Evolutionary conservation across 2,797 vertebrate species (phyloP).

Genomic region (Hemibagrus guttatus): DNA sequence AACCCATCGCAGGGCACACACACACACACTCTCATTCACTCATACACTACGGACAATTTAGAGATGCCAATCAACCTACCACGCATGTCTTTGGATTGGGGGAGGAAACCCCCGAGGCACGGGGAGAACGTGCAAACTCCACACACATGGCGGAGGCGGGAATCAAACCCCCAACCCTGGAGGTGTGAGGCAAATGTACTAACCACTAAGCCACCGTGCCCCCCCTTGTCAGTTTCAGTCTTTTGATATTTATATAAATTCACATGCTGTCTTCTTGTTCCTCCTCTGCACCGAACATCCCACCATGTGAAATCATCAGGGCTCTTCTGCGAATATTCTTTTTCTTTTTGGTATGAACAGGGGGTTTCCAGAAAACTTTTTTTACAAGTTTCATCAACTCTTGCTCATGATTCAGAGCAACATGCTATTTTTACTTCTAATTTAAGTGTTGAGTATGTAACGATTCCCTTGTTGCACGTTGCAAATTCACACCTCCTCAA

Average conservation of each 20-base stretch:
- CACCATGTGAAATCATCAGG: neutral
- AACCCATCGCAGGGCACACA: too few species aligned
- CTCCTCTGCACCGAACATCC: neutral
- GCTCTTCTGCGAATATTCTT: neutral
- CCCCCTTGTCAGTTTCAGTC: too few species aligned
- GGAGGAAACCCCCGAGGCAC: too few species aligned
- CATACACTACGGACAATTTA: too few species aligned
- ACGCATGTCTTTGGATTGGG: too few species aligned
- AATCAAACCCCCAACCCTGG: too few species aligned
- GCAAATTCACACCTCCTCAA: constrained; percentile 2
- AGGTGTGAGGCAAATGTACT: too few species aligned
- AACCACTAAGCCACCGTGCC: too few species aligned
- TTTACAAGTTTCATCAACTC: neutral
- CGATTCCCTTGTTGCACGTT: neutral
- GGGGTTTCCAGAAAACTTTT: neutral
- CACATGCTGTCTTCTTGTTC: neutral
- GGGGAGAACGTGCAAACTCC: too few species aligned
- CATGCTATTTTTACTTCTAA: neutral
- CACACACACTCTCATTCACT: too few species aligned
- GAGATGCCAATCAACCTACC: too few species aligned
- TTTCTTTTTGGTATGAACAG: neutral
- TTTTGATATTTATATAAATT: neutral
- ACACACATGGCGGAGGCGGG: too few species aligned
- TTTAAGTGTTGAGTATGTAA: neutral
- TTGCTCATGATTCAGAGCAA: neutral